These are phyloP conservation scores for Maniola hyperantus DNA, from an alignment of 2,888 invertebrate genomes.

Conservation along the genomic window DNA sequence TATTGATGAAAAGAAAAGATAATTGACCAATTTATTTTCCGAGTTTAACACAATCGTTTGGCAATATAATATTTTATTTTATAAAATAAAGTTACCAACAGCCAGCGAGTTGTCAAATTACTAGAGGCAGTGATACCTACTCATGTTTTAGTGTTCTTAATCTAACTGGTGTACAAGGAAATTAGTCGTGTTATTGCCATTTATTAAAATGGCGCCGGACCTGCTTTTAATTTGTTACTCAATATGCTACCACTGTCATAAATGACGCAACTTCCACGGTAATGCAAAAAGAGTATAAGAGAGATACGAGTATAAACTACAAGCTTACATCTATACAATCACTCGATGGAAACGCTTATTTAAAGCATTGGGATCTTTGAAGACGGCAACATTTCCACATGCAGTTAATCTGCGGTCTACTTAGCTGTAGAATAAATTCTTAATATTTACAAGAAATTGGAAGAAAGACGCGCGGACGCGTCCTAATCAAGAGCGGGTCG, in stretches of 20 bases:
- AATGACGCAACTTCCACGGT: not conserved
- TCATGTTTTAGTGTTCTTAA: not conserved
- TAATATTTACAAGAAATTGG: too few species aligned
- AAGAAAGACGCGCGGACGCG: too few species aligned
- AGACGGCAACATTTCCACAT: too few species aligned
- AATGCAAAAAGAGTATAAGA: not conserved
- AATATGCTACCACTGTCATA: not conserved
- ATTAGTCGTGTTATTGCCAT: not conserved
- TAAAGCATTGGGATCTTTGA: too few species aligned
- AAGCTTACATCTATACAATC: too few species aligned
- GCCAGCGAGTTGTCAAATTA: not conserved
- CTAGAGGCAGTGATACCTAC: not conserved
- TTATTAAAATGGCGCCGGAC: not conserved
- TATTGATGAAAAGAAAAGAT: conserved; percentile 12
- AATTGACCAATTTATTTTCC: conserved; percentile 13
- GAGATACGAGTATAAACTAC: too few species aligned
- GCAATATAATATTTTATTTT: conserved; percentile 13
- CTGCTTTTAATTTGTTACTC: too few species aligned
- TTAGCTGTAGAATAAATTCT: too few species aligned
- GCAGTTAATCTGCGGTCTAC: too few species aligned
- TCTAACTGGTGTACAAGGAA: not conserved
- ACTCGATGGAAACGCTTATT: too few species aligned
- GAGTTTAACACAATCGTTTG: conserved; percentile 6
- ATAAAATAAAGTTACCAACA: conserved; percentile 9
- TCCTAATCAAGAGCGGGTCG: too few species aligned